These are phyloP conservation scores for Cephalopachus bancanus DNA, from an alignment of 2,797 vertebrate species.

Conservation along the genomic window DNA sequence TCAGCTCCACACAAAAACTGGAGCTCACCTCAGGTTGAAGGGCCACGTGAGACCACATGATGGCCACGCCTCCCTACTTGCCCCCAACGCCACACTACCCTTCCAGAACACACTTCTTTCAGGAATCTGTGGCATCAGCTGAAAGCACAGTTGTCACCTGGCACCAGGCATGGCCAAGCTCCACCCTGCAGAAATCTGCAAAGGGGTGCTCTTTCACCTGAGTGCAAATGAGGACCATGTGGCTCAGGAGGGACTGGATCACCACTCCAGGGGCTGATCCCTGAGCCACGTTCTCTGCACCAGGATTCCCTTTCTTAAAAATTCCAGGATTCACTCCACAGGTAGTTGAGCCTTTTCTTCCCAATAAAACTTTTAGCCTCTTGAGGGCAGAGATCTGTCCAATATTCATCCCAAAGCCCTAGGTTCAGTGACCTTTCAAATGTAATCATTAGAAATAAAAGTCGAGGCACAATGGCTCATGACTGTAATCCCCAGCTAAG, in stretches of 20 bases:
- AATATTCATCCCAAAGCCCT: background rate
- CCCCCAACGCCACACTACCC: background rate
- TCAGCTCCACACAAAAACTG: no score
- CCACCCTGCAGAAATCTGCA: background rate
- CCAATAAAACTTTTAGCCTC: background rate
- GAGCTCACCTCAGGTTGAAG: background rate
- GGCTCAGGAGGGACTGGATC: background rate
- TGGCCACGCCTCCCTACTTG: no score
- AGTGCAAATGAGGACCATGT: background rate
- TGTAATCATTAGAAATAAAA: constrained; percentile 52
- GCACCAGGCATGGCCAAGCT: background rate
- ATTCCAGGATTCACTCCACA: background rate
- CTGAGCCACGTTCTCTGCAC: background rate
- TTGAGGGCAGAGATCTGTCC: background rate
- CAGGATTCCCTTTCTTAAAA: background rate
- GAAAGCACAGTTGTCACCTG: background rate
- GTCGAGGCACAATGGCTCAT: background rate
- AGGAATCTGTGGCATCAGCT: background rate
- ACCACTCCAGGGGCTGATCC: background rate
- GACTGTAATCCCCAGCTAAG: no score
- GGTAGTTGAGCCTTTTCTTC: background rate
- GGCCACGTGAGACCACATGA: no score
- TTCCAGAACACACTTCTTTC: background rate
- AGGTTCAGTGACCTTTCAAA: background rate
- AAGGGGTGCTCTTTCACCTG: accelerated